These are phyloP conservation scores for Pseudomyrmex sp. DNA, from an alignment of 1,140 invertebrate species.

Conservation along the genomic window DNA sequence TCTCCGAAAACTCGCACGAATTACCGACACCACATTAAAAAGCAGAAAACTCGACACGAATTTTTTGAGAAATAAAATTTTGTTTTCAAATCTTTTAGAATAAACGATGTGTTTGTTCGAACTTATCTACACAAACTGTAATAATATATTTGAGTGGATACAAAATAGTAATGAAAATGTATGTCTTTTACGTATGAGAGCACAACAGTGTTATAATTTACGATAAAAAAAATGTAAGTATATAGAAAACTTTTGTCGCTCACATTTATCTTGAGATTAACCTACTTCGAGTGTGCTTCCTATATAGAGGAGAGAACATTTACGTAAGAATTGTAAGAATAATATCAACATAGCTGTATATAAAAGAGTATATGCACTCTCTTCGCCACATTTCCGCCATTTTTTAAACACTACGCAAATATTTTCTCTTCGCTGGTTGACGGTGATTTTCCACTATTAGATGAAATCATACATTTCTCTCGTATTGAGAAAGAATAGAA, in stretches of 20 bases:
- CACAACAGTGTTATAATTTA: not conserved
- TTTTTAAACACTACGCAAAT: too few relatives aligned
- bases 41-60: constrained; percentile 22
- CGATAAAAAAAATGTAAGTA: not conserved
- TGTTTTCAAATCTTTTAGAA: constrained; percentile 2
- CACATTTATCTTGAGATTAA: not conserved
- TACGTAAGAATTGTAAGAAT: not conserved
- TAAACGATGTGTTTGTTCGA: not conserved
- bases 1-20: constrained; percentile 3
- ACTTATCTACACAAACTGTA: constrained; percentile 10
- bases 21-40: constrained; percentile 16
- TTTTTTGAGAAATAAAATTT: constrained; percentile 29
- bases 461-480: too few relatives aligned
- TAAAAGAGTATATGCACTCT: too few relatives aligned
- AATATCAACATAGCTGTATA: not conserved
- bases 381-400: too few relatives aligned
- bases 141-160: constrained; percentile 13
- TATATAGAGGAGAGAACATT: not conserved
- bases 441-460: too few relatives aligned
- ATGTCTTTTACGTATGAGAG: too few relatives aligned
- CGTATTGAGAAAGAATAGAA: too few relatives aligned
- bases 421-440: too few relatives aligned
- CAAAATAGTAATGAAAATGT: too few relatives aligned
- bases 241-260: constrained; percentile 17
- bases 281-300: not conserved